phyloP scores from a whole-genome alignment of 2,797 vertebrate species.

The Anguilla obscura region DNA sequence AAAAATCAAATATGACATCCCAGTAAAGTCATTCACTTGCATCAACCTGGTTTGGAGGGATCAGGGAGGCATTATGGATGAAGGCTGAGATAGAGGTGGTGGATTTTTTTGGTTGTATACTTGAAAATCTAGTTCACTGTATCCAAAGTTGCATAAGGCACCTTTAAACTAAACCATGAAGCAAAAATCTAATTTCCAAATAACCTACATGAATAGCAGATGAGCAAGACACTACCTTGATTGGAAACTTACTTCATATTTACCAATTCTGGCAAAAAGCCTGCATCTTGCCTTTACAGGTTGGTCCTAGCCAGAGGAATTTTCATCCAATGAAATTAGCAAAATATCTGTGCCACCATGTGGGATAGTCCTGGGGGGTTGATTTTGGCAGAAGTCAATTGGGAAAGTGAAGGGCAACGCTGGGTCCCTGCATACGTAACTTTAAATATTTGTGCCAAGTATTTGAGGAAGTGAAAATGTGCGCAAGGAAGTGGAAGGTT shows the following conservation, averaged over 20 bases:
- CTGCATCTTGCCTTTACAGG: not conserved
- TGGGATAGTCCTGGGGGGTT: not conserved
- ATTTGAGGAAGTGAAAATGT: not conserved
- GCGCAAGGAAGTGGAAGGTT: not conserved
- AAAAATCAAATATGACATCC: not conserved
- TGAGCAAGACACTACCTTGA: too few species aligned
- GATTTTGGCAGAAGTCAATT: not conserved
- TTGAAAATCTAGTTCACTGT: too few species aligned
- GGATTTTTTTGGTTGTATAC: too few species aligned
- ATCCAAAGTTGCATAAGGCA: too few species aligned
- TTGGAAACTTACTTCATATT: not conserved
- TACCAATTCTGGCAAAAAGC: not conserved
- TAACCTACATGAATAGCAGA: too few species aligned
- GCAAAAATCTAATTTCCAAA: too few species aligned
- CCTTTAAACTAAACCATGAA: too few species aligned
- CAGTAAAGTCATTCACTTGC: not conserved
- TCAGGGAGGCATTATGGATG: not conserved
- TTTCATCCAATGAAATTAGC: not conserved
- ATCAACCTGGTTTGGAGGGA: not conserved
- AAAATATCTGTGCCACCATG: not conserved
- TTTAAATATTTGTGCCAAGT: not conserved
- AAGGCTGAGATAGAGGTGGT: too few species aligned
- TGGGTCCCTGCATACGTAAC: not conserved
- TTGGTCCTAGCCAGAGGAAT: conserved; percentile 3
- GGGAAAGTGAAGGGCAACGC: not conserved